Evolutionary conservation across 2,113 vertebrate species (phyloP), one percentile per base, ranked within the genome.

Genomic region (Chaetodon trifascialis): DNA sequence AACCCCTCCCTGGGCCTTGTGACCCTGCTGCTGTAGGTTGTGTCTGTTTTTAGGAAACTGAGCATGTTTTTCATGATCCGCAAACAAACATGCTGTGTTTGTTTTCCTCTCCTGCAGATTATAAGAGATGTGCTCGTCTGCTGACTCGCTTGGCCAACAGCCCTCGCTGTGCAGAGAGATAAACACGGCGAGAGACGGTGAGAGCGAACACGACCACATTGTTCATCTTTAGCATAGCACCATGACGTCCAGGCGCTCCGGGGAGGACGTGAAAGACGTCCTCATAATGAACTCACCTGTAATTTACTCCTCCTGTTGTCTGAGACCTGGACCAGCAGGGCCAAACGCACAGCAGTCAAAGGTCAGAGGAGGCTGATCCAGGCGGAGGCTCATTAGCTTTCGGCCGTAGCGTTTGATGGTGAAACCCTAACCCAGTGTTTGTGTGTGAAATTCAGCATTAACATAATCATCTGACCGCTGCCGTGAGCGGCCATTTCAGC

Each of bases 41-140:
- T 55, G 54, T 71, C 56, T 79, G 63, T 6, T 65, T 60, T 69
- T 59, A 73, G 54, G 23, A 9, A 30, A 30, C 3, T 30, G 30
- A 30, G 30, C 30, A 12, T 59, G 63, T 66, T 42, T 38, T 52
- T 1, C 25, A 2, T 9, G 7, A 47, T 55, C 23, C 46, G 7
- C 34, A 44, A 58, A 34, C 75, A 38, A 83, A 75, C 72, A 40
- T 5, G 4, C 36, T 56, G 16, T 89, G 69, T 62, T 30, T 88
- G 73, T 79, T 80, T 30, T 19, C 36, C 3, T 63, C 59, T 55
- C 54, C 72, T 68, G 38, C 88, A 99, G 98, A 97, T 94, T 99
- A 97, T 86, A 98, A 96, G 93, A 92, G 98, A 95, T 99, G 98
- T 87, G 97, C 97, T 91, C 95, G 96, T 91, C 96, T 99, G 83